Base-by-base conservation (phyloP, 2,797 vertebrate genomes). In the Gymnoscopelus braueri region DNA sequence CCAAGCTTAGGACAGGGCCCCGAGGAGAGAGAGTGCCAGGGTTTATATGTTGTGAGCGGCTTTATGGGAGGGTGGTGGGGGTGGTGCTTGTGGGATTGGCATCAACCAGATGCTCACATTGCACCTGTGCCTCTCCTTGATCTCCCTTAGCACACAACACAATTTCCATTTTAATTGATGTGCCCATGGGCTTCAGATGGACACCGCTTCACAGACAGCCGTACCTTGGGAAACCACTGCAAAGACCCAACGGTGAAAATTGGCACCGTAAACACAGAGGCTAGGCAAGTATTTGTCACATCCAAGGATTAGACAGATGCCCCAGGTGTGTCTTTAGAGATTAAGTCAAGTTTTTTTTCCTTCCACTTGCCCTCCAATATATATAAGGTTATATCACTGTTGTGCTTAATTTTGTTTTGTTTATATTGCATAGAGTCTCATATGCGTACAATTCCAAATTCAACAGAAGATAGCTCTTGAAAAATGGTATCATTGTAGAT, bases 81-180 rank as follows among this genome's bases (percentile, higher is more conserved):
- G 14, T 9, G 15, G 5, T 1, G 35, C 67, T 75, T 84, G 80
- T 71, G 75, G 73, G 78, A 82, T 75, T 24, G 58, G 79, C 82
- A 83, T 83, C 72, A 70, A 86, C 73, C 89, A 93, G 88, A 91
- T 93, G 89, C 91, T 90, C 78, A 71, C 70, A 74, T 84, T 85
- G 75, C 84, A 90, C 82, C 86, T 88, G 83, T 72, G 63, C 81
- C 75, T 77, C 69, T 72, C 65, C 53, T 47, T 53, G 29, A 14
- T 67, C 67, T 72, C 80, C 65, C 65, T 77, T 69, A 84, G 80
- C 23, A 9, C 54, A 82, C 80, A 83, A 79, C 76, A 78, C 67
- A 73, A 89, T 91, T 90, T 92, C 79, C 85, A 89, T 90, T 91
- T 88, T 87, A 90, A 92, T 90, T 86, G 80, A 87, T 82, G 76